A percentile compares a stretch with the other conserved stretches of the same genome.
Conservation (phyloP, 2,797 vertebrate species). For the Halcyon badia region DNA sequence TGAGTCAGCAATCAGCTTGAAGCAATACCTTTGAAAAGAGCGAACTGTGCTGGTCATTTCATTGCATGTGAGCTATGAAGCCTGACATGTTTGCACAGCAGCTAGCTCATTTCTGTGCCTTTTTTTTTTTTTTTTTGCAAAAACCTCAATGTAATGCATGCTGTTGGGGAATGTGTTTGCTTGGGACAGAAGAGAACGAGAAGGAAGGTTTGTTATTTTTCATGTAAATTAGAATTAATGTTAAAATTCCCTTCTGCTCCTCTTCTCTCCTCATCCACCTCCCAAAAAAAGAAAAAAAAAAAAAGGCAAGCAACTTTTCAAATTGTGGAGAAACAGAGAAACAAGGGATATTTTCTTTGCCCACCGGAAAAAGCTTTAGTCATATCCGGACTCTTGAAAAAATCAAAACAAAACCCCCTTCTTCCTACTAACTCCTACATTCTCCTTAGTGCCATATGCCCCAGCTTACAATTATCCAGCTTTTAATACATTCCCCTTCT, state of each 20-base stretch:
- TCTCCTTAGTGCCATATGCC: constrained; percentile 34
- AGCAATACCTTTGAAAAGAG: constrained; percentile 59
- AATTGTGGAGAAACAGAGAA: not conserved
- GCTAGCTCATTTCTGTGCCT: not conserved
- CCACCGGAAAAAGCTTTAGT: constrained; percentile 18
- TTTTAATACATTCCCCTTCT: constrained; percentile 29
- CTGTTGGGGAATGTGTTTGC: not conserved
- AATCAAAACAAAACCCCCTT: constrained; percentile 51
- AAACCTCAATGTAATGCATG: not conserved
- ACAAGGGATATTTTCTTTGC: constrained; percentile 47
- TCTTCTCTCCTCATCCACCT: fast-evolving
- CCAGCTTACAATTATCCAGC: constrained; percentile 8
- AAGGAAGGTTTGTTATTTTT: not conserved
- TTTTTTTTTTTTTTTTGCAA: not conserved
- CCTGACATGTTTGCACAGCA: constrained; percentile 13
- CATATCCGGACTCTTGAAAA: constrained; percentile 35
- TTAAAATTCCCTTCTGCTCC: not conserved
- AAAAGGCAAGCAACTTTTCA: not conserved
- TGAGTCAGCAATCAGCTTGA: constrained; percentile 64
- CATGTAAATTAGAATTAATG: not conserved
- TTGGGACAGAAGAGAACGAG: not conserved
- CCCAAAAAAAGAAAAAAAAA: not conserved
- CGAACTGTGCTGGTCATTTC: not conserved
- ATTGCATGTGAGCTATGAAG: not conserved
- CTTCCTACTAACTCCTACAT: constrained; percentile 22